Evolutionary conservation across 2,113 vertebrate species (phyloP), one percentile per base, ranked within the genome.

Genomic region (Festucalex cinctus): DNA sequence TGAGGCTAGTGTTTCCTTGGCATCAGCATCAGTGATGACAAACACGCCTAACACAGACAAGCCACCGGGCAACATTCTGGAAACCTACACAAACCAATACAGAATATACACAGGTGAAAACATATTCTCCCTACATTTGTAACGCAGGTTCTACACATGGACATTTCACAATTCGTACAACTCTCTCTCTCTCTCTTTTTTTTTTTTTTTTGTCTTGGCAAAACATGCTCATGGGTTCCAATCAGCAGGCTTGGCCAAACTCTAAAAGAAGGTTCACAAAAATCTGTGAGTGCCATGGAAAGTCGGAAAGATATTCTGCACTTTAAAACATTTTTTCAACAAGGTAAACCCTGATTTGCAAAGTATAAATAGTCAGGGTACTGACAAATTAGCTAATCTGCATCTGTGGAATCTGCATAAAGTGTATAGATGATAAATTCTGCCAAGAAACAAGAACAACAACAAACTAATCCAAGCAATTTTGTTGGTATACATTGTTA

Each of bases 41-140:
- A 98, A 98, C 26, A 97, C 88, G 63, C 96, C 96, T 20, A 97
- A 77, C 57, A 98, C 89, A 65, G 87, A 73, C 67, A 98, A 74
- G 37, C 97, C 96, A 51, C 95, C 97, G 9, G 95, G 95, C 37
- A 98, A 89, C 95, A 98, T 98, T 78, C 94, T 90, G 76, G 95
- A 95, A 56, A 97, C 94, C 96, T 98, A 26, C 1, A 74, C 6
- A 81, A 2, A 69, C 0, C 8, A 6, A 8, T 60, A 7, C 13
- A 44, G 37, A 37, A 70, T n/a, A 41, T 1, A 72, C 6, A 49
- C 7, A 2, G 54, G 24, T 56, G 20, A 49, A 49, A 49, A 32
- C 53, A 7, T 24, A 3, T 41, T 2, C 9, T 53, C n/a, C 10
- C 49, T 6, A 22, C n/a, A 26, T 4, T 26, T 26, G 51, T 54